Conservation (phyloP, 2,797 vertebrate genomes). For the Pelobates cultripes region DNA sequence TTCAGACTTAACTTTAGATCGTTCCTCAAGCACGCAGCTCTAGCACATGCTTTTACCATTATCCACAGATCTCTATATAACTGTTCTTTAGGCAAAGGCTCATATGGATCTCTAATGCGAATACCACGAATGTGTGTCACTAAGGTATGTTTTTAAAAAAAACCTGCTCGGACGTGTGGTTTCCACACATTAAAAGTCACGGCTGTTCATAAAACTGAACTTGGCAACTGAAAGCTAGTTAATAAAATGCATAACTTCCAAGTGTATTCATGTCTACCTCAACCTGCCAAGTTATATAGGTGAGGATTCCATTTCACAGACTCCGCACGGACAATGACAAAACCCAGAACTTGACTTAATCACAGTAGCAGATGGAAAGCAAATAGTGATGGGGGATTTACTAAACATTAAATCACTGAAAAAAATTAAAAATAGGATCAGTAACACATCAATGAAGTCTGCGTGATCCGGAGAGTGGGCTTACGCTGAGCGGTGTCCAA, state of each 20-base stretch:
- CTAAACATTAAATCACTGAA: slow-evolving; percentile 52
- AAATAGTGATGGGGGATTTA: slow-evolving; percentile 42
- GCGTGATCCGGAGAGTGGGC: slow-evolving; percentile 38
- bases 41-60: too few species aligned
- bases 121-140: slow-evolving; percentile 33
- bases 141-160: slow-evolving; percentile 4
- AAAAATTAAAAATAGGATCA: slow-evolving; percentile 62
- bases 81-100: neutral
- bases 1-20: too few species aligned
- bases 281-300: slow-evolving; percentile 42
- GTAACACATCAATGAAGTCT: slow-evolving; percentile 37
- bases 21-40: too few species aligned
- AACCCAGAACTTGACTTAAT: slow-evolving; percentile 56
- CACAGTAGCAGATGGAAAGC: slow-evolving; percentile 64
- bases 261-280: slow-evolving; percentile 56
- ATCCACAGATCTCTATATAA: too few species aligned
- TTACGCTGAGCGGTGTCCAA: slow-evolving; percentile 30
- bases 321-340: slow-evolving; percentile 26
- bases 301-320: slow-evolving; percentile 52
- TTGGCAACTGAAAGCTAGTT: slow-evolving; percentile 44
- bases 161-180: slow-evolving; percentile 26
- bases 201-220: slow-evolving; percentile 46
- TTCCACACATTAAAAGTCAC: slow-evolving; percentile 34
- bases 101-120: slow-evolving; percentile 1
- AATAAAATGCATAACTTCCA: slow-evolving; percentile 31